A percentile compares a stretch with the other conserved stretches of the same genome.
Conservation (phyloP, 2,113 vertebrate species). For the Oreotrochilus melanogaster region DNA sequence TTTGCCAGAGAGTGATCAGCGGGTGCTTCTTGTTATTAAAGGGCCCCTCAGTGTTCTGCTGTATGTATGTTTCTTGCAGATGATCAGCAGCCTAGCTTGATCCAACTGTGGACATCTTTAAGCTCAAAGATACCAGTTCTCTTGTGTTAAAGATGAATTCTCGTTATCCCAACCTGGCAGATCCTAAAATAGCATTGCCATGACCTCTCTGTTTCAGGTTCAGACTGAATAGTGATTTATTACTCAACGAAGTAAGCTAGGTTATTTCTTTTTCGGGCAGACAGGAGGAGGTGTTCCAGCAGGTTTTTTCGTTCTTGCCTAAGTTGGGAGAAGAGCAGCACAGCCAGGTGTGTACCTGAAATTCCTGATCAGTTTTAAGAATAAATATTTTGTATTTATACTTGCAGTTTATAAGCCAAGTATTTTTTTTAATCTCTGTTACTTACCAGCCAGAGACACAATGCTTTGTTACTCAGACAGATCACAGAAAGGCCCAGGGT, state of each 20-base stretch:
- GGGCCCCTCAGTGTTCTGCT: background rate
- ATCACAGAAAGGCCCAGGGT: background rate
- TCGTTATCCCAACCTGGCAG: conserved; percentile 70
- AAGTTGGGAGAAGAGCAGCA: background rate
- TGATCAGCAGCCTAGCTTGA: background rate
- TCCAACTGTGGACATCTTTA: background rate
- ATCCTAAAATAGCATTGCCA: conserved; percentile 61
- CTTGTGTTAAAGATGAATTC: conserved; percentile 70
- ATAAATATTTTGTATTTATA: background rate
- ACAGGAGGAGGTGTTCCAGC: background rate
- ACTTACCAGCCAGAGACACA: background rate
- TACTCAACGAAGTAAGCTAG: conserved; percentile 49
- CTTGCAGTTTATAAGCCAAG: background rate
- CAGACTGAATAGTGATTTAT: conserved; percentile 66
- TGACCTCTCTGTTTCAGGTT: conserved; percentile 71
- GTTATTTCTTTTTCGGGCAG: background rate
- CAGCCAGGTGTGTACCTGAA: background rate
- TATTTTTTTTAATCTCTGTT: background rate
- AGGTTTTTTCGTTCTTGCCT: background rate
- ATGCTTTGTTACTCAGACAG: background rate
- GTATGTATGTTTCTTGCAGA: accelerated
- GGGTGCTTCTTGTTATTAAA: background rate
- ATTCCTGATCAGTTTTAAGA: background rate
- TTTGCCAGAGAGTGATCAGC: background rate
- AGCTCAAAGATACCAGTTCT: background rate